phyloP scores from a whole-genome alignment of 2,888 invertebrate genomes.

The Drosophila nigricruria region DNA sequence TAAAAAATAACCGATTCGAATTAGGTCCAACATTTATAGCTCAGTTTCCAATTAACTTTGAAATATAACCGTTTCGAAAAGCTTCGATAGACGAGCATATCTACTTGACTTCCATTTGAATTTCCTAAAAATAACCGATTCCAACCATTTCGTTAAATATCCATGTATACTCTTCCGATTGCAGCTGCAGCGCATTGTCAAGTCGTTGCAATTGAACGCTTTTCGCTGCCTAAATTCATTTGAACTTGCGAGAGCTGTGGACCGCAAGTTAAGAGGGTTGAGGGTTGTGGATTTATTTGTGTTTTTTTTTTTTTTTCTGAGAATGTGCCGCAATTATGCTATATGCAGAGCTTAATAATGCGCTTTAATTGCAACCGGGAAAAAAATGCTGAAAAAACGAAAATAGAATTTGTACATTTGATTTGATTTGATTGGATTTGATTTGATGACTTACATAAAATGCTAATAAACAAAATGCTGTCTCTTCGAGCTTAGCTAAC shows the following conservation, averaged over 20 bases:
- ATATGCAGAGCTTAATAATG: slow-evolving; percentile 23
- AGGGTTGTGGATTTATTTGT: slow-evolving; percentile 7
- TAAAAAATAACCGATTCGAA: neutral
- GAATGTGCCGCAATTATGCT: slow-evolving; percentile 38
- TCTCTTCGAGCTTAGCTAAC: slow-evolving; percentile 14
- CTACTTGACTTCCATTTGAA: neutral
- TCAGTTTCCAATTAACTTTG: too few relatives aligned
- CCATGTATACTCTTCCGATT: too few relatives aligned
- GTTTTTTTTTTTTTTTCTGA: neutral
- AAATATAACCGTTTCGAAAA: too few relatives aligned
- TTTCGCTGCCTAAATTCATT: slow-evolving; percentile 36
- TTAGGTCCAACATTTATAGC: too few relatives aligned
- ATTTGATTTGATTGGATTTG: slow-evolving; percentile 48
- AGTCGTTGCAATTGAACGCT: slow-evolving; percentile 21
- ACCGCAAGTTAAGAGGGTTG: slow-evolving; percentile 14
- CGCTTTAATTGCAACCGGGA: slow-evolving; percentile 51
- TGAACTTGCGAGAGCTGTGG: slow-evolving; percentile 27
- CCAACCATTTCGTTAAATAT: too few relatives aligned
- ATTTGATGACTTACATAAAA: slow-evolving; percentile 59
- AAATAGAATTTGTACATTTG: slow-evolving; percentile 30
- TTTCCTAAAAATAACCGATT: neutral
- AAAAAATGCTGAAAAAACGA: slow-evolving; percentile 18
- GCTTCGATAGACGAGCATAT: too few relatives aligned
- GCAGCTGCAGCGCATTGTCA: slow-evolving; percentile 19
- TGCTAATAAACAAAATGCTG: slow-evolving; percentile 9